phyloP scores from a whole-genome alignment of 2,113 vertebrate genomes.

The Meleagris gallopavo region DNA sequence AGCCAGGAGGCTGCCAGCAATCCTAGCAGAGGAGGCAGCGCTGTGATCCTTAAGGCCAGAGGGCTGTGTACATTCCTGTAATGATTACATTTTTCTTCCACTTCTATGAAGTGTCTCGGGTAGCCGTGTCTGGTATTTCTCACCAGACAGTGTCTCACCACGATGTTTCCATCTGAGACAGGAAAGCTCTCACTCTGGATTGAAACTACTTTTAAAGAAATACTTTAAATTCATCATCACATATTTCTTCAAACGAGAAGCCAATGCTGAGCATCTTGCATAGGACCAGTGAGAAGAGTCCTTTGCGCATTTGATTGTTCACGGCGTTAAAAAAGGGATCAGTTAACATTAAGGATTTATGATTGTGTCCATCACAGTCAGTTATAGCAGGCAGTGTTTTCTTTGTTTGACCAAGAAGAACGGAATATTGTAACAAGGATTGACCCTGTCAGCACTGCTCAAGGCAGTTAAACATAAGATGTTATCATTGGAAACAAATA shows the following conservation, averaged over 20 bases:
- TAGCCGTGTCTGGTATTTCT: neutral
- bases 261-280: neutral
- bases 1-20: neutral
- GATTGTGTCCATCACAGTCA: neutral
- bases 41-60: neutral
- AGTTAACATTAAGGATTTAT: slow-evolving; percentile 2
- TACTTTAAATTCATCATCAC: neutral
- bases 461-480: slow-evolving; percentile 36
- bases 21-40: neutral
- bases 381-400: neutral
- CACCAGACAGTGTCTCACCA: neutral
- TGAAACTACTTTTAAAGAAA: neutral
- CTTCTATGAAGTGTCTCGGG: neutral
- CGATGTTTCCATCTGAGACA: neutral
- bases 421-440: slow-evolving; percentile 18
- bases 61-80: neutral
- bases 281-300: neutral
- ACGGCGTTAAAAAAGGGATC: neutral
- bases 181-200: neutral
- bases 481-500: slow-evolving; percentile 47
- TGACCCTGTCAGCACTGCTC: slow-evolving; percentile 12
- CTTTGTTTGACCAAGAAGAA: slow-evolving; percentile 37
- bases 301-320: neutral
- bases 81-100: neutral
- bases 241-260: neutral